These are phyloP conservation scores for Grus americana DNA, from an alignment of 2,113 vertebrate genomes.

Conservation along the genomic window DNA sequence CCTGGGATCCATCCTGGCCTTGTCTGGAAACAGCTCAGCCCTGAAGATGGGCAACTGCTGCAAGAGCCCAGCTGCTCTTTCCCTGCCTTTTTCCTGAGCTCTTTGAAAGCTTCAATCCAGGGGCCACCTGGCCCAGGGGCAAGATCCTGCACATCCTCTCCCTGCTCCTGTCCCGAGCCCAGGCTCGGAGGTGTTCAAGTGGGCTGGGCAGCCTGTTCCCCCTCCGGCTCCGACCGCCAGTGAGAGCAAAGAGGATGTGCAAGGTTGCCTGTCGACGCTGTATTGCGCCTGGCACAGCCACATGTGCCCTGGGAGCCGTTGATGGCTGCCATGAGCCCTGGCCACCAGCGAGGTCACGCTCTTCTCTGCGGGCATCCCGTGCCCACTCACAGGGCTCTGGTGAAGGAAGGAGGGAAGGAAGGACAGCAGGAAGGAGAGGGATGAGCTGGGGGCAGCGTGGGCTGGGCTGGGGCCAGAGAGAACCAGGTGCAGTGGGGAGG, in stretches of 20 bases:
- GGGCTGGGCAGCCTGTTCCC: background rate
- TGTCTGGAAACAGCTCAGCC: background rate
- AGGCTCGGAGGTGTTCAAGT: background rate
- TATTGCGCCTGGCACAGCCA: rapidly evolving
- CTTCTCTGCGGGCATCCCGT: background rate
- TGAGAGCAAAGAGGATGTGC: background rate
- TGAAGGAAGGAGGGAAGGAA: background rate
- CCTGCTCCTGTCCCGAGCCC: background rate
- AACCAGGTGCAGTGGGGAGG: background rate
- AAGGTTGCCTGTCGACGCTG: background rate
- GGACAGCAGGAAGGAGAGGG: background rate
- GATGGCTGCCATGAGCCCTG: background rate
- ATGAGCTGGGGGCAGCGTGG: rapidly evolving
- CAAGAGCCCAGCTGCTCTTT: background rate
- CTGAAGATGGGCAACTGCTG: background rate
- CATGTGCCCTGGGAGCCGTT: rapidly evolving
- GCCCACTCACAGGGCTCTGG: background rate
- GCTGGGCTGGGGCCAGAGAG: background rate
- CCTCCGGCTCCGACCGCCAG: rapidly evolving
- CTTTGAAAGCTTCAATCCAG: background rate
- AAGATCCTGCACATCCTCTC: background rate
- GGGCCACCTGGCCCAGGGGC: rapidly evolving
- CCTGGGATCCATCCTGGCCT: background rate
- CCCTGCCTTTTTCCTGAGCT: background rate
- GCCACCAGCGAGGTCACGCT: background rate